Evolutionary conservation across 2,113 vertebrate genomes (phyloP).

Genomic region (Turnix velox): DNA sequence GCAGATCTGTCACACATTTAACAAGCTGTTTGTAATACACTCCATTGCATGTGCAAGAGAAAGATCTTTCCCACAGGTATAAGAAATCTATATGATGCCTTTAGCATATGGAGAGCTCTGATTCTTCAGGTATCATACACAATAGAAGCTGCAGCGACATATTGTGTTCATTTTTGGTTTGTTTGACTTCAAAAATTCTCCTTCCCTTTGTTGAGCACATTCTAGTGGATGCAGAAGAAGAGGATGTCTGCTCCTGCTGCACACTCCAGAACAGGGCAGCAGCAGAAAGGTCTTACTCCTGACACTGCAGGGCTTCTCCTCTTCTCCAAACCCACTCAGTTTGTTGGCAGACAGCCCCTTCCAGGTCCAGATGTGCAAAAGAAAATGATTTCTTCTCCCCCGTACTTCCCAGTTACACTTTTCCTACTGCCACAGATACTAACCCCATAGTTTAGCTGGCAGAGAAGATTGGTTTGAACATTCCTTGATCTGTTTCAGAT

Average conservation of each 20-base stretch:
- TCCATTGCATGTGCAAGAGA: slow-evolving; percentile 56
- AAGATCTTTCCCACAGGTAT: slow-evolving; percentile 47
- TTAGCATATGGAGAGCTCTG: slow-evolving; percentile 2
- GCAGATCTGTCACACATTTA: slow-evolving; percentile 60
- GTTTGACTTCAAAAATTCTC: background rate
- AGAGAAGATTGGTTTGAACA: background rate
- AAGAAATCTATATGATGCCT: slow-evolving; percentile 26
- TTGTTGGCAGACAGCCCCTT: background rate
- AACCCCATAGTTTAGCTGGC: background rate
- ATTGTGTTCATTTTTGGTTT: background rate
- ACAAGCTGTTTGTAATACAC: slow-evolving; percentile 72
- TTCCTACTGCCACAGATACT: background rate
- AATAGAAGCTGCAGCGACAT: background rate
- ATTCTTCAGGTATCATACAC: background rate
- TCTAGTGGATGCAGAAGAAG: background rate
- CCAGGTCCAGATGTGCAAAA: background rate
- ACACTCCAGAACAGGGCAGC: background rate
- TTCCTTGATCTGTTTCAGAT: background rate
- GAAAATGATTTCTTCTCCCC: background rate
- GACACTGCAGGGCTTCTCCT: rapidly evolving
- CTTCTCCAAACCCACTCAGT: background rate
- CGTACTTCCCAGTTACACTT: background rate
- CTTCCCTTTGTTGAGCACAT: background rate
- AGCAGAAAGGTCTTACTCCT: background rate
- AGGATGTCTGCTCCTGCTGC: background rate